These are phyloP conservation scores for Balearica regulorum DNA, from an alignment of 2,797 vertebrate genomes.

Conservation along the genomic window DNA sequence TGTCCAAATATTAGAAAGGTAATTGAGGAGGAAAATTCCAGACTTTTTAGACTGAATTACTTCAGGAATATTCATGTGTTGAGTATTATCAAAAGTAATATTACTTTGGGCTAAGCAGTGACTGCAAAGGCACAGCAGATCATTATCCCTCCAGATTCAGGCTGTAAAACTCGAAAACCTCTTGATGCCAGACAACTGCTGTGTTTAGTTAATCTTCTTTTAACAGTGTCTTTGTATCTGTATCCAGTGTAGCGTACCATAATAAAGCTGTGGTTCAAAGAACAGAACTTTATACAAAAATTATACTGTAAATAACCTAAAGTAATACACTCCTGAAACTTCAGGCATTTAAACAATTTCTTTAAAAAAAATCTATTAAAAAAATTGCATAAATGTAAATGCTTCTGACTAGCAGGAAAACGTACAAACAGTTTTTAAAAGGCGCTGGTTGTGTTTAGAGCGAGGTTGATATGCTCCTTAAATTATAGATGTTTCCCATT, in stretches of 20 bases:
- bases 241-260: constrained; percentile 87
- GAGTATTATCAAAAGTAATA: constrained; percentile 76
- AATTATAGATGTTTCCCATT: constrained; percentile 44
- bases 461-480: constrained; percentile 60
- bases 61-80: constrained; percentile 71
- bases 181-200: constrained; percentile 77
- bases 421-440: constrained; percentile 71
- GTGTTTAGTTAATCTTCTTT: constrained; percentile 73
- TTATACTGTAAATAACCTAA: constrained; percentile 77
- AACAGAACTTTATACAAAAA: constrained; percentile 78
- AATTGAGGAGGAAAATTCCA: constrained; percentile 70
- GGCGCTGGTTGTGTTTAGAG: constrained; percentile 74
- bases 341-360: constrained; percentile 75
- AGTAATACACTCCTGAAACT: constrained; percentile 73
- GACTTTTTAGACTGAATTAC: constrained; percentile 72
- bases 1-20: constrained; percentile 75
- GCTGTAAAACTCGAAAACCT: constrained; percentile 74
- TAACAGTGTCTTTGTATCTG: constrained; percentile 80
- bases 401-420: constrained; percentile 76
- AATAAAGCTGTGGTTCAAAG: constrained; percentile 82
- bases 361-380: constrained; percentile 70
- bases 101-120: constrained; percentile 82
- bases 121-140: constrained; percentile 83
- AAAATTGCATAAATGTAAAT: constrained; percentile 77
- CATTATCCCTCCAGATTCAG: constrained; percentile 75